phyloP scores from a whole-genome alignment of 2,888 invertebrate genomes.

The Pristionchus mayeri region DNA sequence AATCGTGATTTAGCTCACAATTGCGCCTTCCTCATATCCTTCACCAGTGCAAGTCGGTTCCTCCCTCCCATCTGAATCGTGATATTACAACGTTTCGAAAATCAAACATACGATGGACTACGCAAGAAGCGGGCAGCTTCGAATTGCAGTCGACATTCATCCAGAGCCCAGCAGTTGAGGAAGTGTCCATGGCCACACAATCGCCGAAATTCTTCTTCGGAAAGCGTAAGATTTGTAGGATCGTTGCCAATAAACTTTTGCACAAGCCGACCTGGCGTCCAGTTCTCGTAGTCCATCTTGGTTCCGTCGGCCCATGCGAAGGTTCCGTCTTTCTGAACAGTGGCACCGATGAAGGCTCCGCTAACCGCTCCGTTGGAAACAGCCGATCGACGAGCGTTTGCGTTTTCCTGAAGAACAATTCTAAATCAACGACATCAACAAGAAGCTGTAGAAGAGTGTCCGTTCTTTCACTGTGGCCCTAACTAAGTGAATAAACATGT shows the following conservation, averaged over 20 bases:
- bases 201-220: neutral
- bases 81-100: neutral
- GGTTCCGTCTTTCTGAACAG: no score
- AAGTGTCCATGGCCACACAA: neutral
- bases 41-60: neutral
- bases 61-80: neutral
- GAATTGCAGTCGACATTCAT: slow-evolving; percentile 5
- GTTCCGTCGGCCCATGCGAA: neutral
- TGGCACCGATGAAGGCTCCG: neutral
- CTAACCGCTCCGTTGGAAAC: neutral
- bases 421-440: neutral
- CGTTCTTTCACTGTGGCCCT: neutral
- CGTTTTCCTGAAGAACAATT: neutral
- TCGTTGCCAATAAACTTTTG: neutral
- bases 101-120: neutral
- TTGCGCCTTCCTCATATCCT: neutral
- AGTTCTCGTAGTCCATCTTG: neutral
- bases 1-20: neutral
- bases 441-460: neutral
- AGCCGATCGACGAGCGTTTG: neutral
- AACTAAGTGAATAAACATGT: neutral
- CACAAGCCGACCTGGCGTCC: neutral
- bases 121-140: neutral
- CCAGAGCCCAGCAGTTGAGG: neutral
- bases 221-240: neutral